Evolutionary conservation across 53 echinoderm and acorn worm species (phyloP).

Genomic region (Holothuria leucospilota): DNA sequence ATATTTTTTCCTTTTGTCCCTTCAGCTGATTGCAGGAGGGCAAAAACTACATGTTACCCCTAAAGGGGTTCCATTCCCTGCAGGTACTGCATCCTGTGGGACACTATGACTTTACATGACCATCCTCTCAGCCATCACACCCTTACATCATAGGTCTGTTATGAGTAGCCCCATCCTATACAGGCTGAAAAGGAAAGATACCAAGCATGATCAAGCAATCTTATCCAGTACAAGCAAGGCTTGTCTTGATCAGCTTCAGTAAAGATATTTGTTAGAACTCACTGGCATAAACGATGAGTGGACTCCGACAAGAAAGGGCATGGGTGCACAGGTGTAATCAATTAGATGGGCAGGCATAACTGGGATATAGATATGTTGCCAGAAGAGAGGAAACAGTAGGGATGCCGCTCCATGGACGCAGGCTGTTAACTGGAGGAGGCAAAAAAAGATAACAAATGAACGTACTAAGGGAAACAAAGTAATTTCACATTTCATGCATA

Average conservation of each 20-base stretch:
- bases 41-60: too few species aligned
- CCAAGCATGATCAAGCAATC: too few species aligned
- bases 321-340: slow-evolving; percentile 97
- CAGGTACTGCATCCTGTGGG: too few species aligned
- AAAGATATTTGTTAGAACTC: background rate
- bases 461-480: too few species aligned
- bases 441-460: background rate
- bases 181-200: background rate
- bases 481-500: too few species aligned
- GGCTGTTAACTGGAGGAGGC: slow-evolving; percentile 82
- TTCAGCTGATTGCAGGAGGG: too few species aligned
- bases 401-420: slow-evolving; percentile 92
- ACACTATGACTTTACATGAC: too few species aligned
- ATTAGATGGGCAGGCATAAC: slow-evolving; percentile 94
- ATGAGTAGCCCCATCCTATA: too few species aligned
- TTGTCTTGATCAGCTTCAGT: background rate
- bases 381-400: slow-evolving; percentile 87
- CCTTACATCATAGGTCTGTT: too few species aligned
- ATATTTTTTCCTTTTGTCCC: too few species aligned
- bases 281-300: slow-evolving; percentile 98
- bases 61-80: too few species aligned
- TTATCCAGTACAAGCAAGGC: background rate
- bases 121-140: too few species aligned
- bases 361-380: slow-evolving; percentile 99
- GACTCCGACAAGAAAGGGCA: slow-evolving; percentile 97